A percentile compares a stretch with the other conserved stretches of the same genome.
Evolutionary conservation across 2,888 invertebrate genomes (phyloP).

Genomic region (Clitarchus hookeri): DNA sequence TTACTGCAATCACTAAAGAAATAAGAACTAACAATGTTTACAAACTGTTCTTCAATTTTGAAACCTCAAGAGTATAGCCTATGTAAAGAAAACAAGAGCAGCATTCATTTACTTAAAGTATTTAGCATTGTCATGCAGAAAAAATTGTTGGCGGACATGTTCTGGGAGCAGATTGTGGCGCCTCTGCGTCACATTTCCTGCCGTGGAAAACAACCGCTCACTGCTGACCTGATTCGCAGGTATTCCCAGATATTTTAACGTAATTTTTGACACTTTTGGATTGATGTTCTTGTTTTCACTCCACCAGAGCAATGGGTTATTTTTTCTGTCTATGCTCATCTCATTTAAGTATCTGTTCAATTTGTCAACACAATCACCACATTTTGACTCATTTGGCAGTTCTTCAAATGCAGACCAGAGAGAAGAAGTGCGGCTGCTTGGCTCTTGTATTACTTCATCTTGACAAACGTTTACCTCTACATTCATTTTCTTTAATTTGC

Average conservation of each 20-base stretch:
- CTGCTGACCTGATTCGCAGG: constrained; percentile 29
- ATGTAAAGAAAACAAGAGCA: neutral
- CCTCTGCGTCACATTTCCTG: constrained; percentile 37
- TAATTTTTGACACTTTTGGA: constrained; percentile 17
- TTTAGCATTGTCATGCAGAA: constrained; percentile 24
- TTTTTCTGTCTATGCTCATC: neutral
- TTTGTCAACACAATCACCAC: constrained; percentile 2
- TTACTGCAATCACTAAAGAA: too few species aligned
- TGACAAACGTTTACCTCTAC: neutral
- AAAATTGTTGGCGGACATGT: constrained; percentile 20
- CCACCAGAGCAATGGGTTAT: constrained; percentile 27
- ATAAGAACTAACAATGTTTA: too few species aligned
- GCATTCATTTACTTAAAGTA: neutral
- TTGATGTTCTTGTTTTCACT: neutral
- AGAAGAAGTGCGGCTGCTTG: neutral
- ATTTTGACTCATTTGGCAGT: neutral
- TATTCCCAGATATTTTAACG: constrained; percentile 27
- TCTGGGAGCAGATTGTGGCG: constrained; percentile 23
- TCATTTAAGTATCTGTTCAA: constrained; percentile 10
- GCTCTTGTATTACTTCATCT: neutral
- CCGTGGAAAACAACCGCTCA: constrained; percentile 33
- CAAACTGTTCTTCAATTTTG: too few species aligned
- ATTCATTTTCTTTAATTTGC: neutral
- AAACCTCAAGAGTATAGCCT: too few species aligned
- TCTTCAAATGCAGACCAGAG: constrained; percentile 3